These are phyloP conservation scores for Telmatherina bonti DNA, from an alignment of 2,797 vertebrate genomes.

Conservation along the genomic window DNA sequence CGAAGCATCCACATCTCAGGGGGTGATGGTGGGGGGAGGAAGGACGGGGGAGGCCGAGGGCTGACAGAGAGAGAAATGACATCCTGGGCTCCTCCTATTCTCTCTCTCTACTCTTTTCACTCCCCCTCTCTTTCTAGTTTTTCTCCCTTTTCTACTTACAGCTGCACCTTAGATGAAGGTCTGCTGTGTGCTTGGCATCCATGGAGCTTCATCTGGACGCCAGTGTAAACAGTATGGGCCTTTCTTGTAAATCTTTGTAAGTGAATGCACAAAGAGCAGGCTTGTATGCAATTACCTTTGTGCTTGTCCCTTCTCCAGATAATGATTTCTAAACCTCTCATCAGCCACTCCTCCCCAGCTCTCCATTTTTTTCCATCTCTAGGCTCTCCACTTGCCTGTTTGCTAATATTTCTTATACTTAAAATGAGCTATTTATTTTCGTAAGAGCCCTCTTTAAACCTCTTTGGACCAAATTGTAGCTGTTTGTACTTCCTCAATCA, in stretches of 20 bases:
- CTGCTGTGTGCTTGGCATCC: slow-evolving; percentile 36
- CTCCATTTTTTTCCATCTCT: neutral
- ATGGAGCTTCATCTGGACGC: slow-evolving; percentile 48
- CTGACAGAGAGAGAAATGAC: slow-evolving; percentile 83
- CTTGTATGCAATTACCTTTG: neutral
- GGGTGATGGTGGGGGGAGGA: slow-evolving; percentile 57
- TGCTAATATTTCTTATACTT: slow-evolving; percentile 10
- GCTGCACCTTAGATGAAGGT: slow-evolving; percentile 57
- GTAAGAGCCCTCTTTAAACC: slow-evolving; percentile 39
- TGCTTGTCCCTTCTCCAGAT: slow-evolving; percentile 9
- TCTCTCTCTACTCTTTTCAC: slow-evolving; percentile 43
- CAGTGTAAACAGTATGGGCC: slow-evolving; percentile 16
- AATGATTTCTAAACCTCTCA: slow-evolving; percentile 9
- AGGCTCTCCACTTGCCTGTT: slow-evolving; percentile 25
- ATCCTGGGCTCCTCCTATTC: slow-evolving; percentile 70
- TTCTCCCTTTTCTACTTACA: slow-evolving; percentile 43
- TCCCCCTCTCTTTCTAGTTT: slow-evolving; percentile 26
- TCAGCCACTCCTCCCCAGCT: slow-evolving; percentile 14
- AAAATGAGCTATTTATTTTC: slow-evolving; percentile 31
- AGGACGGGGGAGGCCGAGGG: slow-evolving; percentile 61
- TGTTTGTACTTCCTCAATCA: slow-evolving; percentile 1
- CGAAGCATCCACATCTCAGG: slow-evolving; percentile 82
- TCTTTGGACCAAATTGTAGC: slow-evolving; percentile 28
- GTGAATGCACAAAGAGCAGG: slow-evolving; percentile 6
- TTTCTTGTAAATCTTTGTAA: slow-evolving; percentile 19